A percentile compares a stretch with the other conserved stretches of the same genome.
Evolutionary conservation across 2,113 vertebrate species (phyloP).

Genomic region (Hemiscyllium ocellatum): DNA sequence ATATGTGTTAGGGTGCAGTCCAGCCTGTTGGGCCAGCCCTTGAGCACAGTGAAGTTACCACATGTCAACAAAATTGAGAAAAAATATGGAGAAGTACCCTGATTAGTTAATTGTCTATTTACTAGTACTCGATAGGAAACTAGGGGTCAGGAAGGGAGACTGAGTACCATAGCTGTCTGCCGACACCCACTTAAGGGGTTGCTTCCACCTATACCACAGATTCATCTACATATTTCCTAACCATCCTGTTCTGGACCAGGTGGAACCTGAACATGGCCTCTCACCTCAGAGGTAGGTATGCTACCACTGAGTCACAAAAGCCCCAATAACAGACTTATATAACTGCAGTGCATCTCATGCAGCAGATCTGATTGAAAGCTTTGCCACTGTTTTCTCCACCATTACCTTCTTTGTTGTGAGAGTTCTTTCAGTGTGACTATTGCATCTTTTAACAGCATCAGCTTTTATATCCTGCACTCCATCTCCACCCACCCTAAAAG

Average conservation of each 20-base stretch:
- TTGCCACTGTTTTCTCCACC: not conserved
- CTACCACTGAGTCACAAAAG: too few species aligned
- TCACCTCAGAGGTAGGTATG: too few species aligned
- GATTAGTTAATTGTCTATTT: not conserved
- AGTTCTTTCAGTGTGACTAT: not conserved
- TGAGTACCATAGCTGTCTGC: not conserved
- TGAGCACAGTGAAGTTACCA: not conserved
- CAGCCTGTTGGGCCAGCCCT: not conserved
- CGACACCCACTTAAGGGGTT: not conserved
- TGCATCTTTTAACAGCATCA: not conserved
- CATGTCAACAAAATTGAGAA: not conserved
- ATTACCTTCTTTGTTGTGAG: not conserved
- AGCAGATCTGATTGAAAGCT: not conserved
- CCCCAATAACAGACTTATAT: not conserved
- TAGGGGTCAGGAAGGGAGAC: not conserved
- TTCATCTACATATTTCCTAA: not conserved
- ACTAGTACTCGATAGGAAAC: not conserved
- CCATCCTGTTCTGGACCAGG: too few species aligned
- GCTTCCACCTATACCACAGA: not conserved
- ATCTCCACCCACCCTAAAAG: not conserved
- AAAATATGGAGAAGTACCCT: not conserved
- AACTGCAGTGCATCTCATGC: not conserved
- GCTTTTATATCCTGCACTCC: not conserved
- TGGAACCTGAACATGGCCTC: too few species aligned
- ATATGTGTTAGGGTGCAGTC: not conserved